Conservation (phyloP, 2,797 vertebrate species). For the Micrastur ruficollis region DNA sequence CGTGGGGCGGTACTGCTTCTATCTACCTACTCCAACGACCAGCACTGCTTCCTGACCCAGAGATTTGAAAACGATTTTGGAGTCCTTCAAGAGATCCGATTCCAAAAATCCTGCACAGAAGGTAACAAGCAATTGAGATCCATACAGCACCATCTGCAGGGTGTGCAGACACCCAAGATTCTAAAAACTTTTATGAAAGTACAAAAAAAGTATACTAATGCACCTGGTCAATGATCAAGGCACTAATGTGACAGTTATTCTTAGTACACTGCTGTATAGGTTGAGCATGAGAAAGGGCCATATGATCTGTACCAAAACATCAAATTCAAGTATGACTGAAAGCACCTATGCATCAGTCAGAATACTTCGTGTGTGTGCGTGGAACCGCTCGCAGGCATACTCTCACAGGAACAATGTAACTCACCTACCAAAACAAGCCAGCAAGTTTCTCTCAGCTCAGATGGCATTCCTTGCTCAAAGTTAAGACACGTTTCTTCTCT, state of each 20-base stretch:
- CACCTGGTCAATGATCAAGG: background rate
- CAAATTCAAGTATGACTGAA: background rate
- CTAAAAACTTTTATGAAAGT: background rate
- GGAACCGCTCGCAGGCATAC: background rate
- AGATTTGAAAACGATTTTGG: background rate
- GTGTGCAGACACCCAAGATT: background rate
- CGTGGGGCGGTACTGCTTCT: background rate
- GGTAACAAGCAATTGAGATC: background rate
- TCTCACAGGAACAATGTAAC: background rate
- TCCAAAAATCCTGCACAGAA: background rate
- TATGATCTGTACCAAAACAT: background rate
- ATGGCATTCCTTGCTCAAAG: background rate
- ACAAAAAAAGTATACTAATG: background rate
- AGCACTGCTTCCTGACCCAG: background rate
- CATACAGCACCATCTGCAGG: background rate
- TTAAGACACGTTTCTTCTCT: background rate
- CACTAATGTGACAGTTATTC: background rate
- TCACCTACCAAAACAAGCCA: background rate
- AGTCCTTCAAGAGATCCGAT: background rate
- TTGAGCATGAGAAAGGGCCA: background rate
- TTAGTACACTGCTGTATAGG: background rate
- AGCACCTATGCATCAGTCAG: background rate
- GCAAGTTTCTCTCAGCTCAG: background rate
- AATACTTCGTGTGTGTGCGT: background rate
- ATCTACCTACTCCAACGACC: background rate